Conservation (phyloP, 2,113 vertebrate genomes). For the Callionymus lyra region DNA sequence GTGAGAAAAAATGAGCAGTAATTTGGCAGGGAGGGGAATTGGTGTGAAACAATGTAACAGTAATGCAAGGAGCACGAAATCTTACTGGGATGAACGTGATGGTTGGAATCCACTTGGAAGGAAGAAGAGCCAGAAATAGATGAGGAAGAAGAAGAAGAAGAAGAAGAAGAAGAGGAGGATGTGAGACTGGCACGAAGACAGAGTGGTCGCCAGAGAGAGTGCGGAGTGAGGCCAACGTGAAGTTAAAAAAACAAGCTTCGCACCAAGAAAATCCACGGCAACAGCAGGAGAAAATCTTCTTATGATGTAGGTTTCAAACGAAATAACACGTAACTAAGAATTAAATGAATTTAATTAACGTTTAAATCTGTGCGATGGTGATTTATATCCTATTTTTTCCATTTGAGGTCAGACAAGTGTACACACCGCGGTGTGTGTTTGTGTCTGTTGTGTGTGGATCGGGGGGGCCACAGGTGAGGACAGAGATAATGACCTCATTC, state of each 20-base stretch:
- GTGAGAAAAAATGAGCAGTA: conserved; percentile 20
- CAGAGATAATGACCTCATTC: conserved; percentile 63
- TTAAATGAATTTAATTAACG: no score
- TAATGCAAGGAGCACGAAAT: conserved; percentile 31
- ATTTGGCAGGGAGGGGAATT: conserved; percentile 6
- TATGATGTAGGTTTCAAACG: no score
- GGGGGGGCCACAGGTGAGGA: conserved; percentile 58
- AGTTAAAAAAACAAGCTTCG: neutral
- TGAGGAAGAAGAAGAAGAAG: conserved; percentile 2
- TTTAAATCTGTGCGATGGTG: no score
- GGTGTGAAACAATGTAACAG: conserved; percentile 17
- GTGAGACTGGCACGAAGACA: conserved; percentile 5
- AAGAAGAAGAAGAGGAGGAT: conserved; percentile 10
- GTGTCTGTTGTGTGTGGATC: conserved; percentile 25
- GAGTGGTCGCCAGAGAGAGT: conserved; percentile 7
- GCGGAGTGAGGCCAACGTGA: conserved; percentile 8
- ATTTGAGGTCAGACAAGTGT: no score
- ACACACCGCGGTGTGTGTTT: conserved; percentile 3
- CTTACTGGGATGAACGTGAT: conserved; percentile 23
- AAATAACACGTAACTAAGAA: no score
- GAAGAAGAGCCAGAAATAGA: conserved; percentile 5
- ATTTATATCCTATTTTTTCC: no score
- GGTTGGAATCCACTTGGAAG: conserved; percentile 14
- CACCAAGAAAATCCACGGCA: no score
- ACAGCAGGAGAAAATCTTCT: no score